These are phyloP conservation scores for Montipora efflorescens DNA, from an alignment of 64 coral and sea anemone genomes.

Conservation along the genomic window DNA sequence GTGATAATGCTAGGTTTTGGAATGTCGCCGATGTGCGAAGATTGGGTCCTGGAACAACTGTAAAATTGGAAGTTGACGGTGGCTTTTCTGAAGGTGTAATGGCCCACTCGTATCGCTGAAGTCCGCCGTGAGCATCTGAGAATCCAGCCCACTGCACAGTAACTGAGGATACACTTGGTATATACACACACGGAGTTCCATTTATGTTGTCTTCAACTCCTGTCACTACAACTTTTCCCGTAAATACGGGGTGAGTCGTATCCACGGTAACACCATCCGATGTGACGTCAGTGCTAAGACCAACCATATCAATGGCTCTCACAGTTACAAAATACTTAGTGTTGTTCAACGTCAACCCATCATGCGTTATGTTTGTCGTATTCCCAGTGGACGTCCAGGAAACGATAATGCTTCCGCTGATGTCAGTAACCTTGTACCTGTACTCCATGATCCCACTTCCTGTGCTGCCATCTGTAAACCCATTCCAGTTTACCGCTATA, in stretches of 20 bases:
- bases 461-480: constrained; percentile 79
- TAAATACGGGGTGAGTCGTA: constrained; percentile 2
- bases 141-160: constrained; percentile 60
- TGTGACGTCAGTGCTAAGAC: too few relatives aligned
- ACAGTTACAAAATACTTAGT: constrained; percentile 56
- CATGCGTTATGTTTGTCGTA: constrained; percentile 42
- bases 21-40: too few relatives aligned
- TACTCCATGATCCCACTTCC: constrained; percentile 46
- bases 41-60: background rate
- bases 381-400: background rate
- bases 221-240: constrained; percentile 43
- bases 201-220: constrained; percentile 39
- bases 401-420: background rate
- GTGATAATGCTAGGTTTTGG: background rate
- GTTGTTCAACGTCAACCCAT: constrained; percentile 61
- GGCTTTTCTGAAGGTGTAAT: background rate
- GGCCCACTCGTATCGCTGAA: too few relatives aligned
- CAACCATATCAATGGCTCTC: too few relatives aligned
- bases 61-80: constrained; percentile 8
- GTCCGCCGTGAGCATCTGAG: constrained; percentile 5
- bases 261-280: too few relatives aligned
- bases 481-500: constrained; percentile 90
- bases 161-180: constrained; percentile 34
- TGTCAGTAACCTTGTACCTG: constrained; percentile 57
- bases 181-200: background rate